A percentile compares a stretch with the other conserved stretches of the same genome.
These are phyloP conservation scores for Drosophila ohnishii DNA, from an alignment of 1,140 invertebrate species.

Conservation along the genomic window DNA sequence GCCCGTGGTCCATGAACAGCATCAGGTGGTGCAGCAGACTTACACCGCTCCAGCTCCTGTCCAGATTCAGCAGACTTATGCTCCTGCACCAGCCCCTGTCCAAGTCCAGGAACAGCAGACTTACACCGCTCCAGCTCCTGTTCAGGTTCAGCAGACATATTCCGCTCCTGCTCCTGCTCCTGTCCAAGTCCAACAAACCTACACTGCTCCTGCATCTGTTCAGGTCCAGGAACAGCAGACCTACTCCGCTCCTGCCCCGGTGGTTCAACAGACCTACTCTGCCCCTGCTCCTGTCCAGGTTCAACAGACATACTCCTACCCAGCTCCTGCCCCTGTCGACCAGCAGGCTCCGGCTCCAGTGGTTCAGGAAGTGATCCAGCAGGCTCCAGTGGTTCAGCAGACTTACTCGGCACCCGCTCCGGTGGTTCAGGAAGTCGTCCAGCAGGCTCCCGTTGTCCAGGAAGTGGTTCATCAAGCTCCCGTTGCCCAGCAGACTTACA, in stretches of 20 bases:
- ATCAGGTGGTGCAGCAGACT: constrained; percentile 31
- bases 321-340: constrained; percentile 14
- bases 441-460: constrained; percentile 34
- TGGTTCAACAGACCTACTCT: constrained; percentile 27
- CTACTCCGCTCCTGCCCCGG: background rate
- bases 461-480: constrained; percentile 34
- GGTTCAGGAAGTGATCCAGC: constrained; percentile 18
- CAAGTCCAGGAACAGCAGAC: constrained; percentile 21
- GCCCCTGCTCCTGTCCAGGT: constrained; percentile 25
- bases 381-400: constrained; percentile 21
- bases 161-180: constrained; percentile 18
- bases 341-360: constrained; percentile 23
- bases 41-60: constrained; percentile 32
- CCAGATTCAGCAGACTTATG: constrained; percentile 2
- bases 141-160: constrained; percentile 9
- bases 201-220: constrained; percentile 5
- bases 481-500: constrained; percentile 28
- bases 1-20: constrained; percentile 36
- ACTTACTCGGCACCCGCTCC: constrained; percentile 29
- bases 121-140: constrained; percentile 33
- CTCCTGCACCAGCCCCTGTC: background rate
- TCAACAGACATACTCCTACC: constrained; percentile 15
- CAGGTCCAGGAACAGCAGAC: constrained; percentile 21
- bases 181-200: constrained; percentile 25
- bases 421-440: constrained; percentile 30